Conservation (phyloP, 1,140 invertebrate genomes). For the Acyrthosiphon pisum region DNA sequence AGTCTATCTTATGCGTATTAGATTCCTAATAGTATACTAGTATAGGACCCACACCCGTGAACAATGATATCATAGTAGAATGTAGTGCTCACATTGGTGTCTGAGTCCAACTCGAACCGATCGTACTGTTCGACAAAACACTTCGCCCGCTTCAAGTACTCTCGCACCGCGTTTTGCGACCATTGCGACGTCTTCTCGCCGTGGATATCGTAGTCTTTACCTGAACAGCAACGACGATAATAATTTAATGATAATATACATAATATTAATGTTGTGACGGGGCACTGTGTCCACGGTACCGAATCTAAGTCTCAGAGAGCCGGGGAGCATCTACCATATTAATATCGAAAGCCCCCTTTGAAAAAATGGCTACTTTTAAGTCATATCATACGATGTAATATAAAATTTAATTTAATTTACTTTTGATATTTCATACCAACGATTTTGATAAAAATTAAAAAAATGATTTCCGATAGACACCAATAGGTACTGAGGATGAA, state of each 20-base stretch:
- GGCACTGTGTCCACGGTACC: neutral
- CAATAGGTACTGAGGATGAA: too few relatives aligned
- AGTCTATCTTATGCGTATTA: too few relatives aligned
- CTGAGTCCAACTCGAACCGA: neutral
- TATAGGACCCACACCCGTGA: too few relatives aligned
- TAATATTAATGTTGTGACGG: too few relatives aligned
- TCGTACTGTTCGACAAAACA: constrained; percentile 92
- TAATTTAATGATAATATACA: neutral
- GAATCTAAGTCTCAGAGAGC: neutral
- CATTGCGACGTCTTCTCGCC: constrained; percentile 85
- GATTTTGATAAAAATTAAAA: too few relatives aligned
- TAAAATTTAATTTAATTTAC: too few relatives aligned
- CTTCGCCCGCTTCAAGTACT: constrained; percentile 75
- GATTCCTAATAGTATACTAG: too few relatives aligned
- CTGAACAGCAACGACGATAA: constrained; percentile 62
- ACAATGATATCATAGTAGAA: too few relatives aligned
- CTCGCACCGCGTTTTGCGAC: constrained; percentile 74
- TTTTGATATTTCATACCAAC: too few relatives aligned
- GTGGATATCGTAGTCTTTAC: constrained; percentile 74
- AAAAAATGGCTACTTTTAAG: neutral
- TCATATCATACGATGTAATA: too few relatives aligned
- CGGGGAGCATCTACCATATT: neutral
- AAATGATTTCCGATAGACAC: too few relatives aligned
- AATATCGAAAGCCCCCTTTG: neutral
- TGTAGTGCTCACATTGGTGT: neutral